A percentile compares a stretch with the other conserved stretches of the same genome.
These are phyloP conservation scores for Drosophila gunungcola DNA, from an alignment of 1,140 invertebrate genomes.

Conservation along the genomic window DNA sequence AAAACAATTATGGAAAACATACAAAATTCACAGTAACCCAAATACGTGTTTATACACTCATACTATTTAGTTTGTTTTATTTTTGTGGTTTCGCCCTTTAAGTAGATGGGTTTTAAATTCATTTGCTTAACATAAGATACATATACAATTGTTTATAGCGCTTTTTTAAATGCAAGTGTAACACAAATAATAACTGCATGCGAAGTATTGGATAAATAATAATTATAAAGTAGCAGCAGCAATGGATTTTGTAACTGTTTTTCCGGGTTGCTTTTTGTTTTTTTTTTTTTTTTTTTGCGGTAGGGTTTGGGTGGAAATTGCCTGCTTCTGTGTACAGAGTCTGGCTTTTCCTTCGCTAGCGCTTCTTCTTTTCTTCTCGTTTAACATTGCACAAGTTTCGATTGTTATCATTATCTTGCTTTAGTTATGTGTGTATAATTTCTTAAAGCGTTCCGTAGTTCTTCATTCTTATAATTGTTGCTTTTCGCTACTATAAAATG, in stretches of 20 bases:
- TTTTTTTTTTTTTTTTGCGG: neutral
- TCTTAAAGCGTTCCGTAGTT: conserved; percentile 70
- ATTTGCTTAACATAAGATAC: conserved; percentile 68
- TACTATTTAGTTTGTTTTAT: conserved; percentile 15
- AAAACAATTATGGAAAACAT: conserved; percentile 34
- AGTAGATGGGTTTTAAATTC: conserved; percentile 54
- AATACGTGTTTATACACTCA: conserved; percentile 31
- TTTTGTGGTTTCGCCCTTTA: conserved; percentile 36
- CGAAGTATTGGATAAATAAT: conserved; percentile 51
- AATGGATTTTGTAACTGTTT: conserved; percentile 46
- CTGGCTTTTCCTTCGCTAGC: conserved; percentile 27
- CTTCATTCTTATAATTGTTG: conserved; percentile 38
- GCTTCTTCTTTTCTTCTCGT: conserved; percentile 15
- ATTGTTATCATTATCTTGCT: conserved; percentile 43
- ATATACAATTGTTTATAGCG: conserved; percentile 64
- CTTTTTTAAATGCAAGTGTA: conserved; percentile 75
- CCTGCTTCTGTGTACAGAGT: conserved; percentile 18
- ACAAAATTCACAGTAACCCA: conserved; percentile 22
- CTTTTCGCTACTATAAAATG: conserved; percentile 72
- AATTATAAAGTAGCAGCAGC: conserved; percentile 67
- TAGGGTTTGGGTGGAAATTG: conserved; percentile 31
- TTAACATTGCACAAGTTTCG: conserved; percentile 77
- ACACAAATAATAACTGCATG: conserved; percentile 74
- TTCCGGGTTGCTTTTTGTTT: conserved; percentile 7
- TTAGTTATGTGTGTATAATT: conserved; percentile 54